Evolutionary conservation across 2,797 vertebrate genomes (phyloP).

Genomic region (Agapornis canus): DNA sequence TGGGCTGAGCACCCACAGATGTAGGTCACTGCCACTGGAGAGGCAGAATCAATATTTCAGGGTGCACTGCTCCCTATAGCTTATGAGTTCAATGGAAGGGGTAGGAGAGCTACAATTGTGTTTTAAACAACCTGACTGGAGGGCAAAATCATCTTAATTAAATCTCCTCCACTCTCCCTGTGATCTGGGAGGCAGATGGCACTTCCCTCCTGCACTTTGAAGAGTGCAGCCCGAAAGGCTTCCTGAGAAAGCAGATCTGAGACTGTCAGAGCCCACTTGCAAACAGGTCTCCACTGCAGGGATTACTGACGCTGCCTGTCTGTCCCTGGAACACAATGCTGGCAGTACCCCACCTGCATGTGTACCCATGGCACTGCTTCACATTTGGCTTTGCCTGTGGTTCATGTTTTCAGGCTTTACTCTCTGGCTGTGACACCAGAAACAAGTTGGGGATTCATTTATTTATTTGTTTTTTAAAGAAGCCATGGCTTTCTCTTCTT

Average conservation of each 20-base stretch:
- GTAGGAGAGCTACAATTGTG: neutral
- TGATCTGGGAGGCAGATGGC: constrained; percentile 41
- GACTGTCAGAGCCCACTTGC: neutral
- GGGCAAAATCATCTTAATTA: constrained; percentile 49
- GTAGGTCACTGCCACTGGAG: neutral
- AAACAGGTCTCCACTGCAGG: neutral
- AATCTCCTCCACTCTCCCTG: constrained; percentile 14
- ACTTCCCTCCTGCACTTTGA: constrained; percentile 22
- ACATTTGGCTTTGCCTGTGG: neutral
- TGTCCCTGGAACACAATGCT: neutral
- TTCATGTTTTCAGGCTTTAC: neutral
- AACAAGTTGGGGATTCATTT: neutral
- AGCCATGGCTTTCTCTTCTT: neutral
- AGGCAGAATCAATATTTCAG: neutral
- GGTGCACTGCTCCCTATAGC: neutral
- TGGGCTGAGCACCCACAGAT: neutral
- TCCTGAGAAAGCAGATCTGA: neutral
- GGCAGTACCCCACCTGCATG: neutral
- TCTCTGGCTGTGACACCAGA: neutral
- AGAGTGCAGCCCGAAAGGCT: neutral
- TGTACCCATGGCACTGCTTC: fast-evolving
- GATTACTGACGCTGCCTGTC: neutral
- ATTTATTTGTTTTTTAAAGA: neutral
- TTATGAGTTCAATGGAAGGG: neutral
- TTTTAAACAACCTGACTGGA: constrained; percentile 48